Conservation (phyloP, 2,113 vertebrate genomes). For the Leptosomus discolor region DNA sequence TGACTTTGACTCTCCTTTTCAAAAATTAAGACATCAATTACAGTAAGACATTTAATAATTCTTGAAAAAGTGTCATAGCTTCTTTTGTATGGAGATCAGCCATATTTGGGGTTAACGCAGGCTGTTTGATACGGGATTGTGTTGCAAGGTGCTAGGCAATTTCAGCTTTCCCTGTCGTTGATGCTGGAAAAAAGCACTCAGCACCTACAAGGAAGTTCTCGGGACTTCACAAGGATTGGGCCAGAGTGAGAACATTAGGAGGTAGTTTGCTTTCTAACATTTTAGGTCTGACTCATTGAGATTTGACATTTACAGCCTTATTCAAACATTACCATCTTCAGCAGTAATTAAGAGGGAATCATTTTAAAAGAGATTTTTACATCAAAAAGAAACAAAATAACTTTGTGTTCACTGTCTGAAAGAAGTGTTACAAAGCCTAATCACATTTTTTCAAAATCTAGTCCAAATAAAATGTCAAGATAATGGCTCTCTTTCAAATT, state of each 20-base stretch:
- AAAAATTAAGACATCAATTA: neutral
- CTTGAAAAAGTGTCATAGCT: neutral
- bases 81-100: neutral
- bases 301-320: conserved; percentile 29
- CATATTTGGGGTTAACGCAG: neutral
- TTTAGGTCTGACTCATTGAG: conserved; percentile 5
- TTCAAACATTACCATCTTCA: neutral
- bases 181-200: neutral
- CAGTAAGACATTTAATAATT: neutral
- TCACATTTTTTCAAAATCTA: conserved; percentile 26
- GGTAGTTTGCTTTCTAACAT: conserved; percentile 13
- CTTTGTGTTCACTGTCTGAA: conserved; percentile 23
- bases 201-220: neutral
- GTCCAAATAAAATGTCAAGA: conserved; percentile 43
- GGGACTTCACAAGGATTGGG: neutral
- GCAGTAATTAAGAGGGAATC: conserved; percentile 6
- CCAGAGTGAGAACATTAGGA: neutral
- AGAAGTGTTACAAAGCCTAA: conserved; percentile 10
- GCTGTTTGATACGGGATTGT: neutral
- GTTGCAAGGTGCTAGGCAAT: neutral
- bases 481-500: conserved; percentile 6
- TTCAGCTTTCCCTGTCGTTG: neutral
- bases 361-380: neutral
- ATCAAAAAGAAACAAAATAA: conserved; percentile 28
- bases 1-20: neutral